These are phyloP conservation scores for Ara ararauna DNA, from an alignment of 2,797 vertebrate genomes.

Conservation along the genomic window DNA sequence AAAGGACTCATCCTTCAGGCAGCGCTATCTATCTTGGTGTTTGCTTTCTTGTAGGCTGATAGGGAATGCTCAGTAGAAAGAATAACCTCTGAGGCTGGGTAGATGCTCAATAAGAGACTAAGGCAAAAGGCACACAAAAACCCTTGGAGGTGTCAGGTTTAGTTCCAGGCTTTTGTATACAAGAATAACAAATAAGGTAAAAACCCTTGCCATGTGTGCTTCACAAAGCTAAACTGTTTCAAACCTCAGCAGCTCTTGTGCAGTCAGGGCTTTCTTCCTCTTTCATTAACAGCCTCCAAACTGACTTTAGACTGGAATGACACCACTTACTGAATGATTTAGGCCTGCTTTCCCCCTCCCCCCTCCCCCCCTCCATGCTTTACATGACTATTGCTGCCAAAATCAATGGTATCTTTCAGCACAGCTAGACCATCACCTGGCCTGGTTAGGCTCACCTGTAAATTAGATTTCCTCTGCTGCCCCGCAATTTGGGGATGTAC, in stretches of 20 bases:
- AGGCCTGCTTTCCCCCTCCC: neutral
- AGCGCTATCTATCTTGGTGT: neutral
- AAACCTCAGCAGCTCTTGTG: neutral
- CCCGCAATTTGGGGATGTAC: fast-evolving
- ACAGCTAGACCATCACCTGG: neutral
- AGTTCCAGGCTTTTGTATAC: neutral
- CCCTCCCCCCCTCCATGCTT: neutral
- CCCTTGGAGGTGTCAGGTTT: neutral
- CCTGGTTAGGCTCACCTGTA: neutral
- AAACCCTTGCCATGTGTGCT: neutral
- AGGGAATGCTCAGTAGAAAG: neutral
- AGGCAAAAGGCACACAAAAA: neutral
- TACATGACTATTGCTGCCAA: neutral
- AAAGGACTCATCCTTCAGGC: neutral
- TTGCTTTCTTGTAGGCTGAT: neutral
- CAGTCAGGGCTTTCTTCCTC: neutral
- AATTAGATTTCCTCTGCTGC: neutral
- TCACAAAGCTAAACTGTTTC: neutral
- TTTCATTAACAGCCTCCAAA: neutral
- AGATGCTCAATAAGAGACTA: neutral
- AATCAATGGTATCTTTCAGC: neutral
- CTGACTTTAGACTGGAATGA: neutral
- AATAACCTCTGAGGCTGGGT: neutral
- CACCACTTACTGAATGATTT: neutral
- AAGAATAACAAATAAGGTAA: neutral